These are phyloP conservation scores for Trachelus troglodyta DNA, from an alignment of 2,888 invertebrate genomes.

Conservation along the genomic window DNA sequence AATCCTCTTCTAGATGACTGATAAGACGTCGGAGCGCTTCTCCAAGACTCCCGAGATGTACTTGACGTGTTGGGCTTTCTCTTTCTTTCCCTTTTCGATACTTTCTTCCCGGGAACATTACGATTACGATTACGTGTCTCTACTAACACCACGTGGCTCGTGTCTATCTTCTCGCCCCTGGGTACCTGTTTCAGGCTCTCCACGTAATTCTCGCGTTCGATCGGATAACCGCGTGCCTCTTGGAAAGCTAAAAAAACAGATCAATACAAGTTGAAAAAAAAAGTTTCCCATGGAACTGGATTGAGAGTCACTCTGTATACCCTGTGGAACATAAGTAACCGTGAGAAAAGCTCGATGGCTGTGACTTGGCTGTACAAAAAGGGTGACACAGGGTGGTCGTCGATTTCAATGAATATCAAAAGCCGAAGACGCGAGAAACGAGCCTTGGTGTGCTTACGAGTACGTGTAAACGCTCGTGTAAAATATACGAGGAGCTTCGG, in stretches of 20 bases:
- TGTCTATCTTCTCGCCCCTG: conserved; percentile 38
- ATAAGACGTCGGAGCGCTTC: background rate
- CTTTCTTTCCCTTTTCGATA: background rate
- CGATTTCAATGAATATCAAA: background rate
- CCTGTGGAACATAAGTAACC: background rate
- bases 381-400: background rate
- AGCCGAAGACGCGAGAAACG: background rate
- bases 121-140: background rate
- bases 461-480: conserved; percentile 1
- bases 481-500: conserved; percentile 2
- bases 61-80: background rate
- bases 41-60: background rate
- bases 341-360: background rate
- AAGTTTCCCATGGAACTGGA: background rate
- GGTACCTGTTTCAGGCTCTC: conserved; percentile 56
- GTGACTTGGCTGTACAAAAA: background rate
- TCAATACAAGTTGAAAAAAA: background rate
- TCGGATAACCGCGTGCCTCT: conserved; percentile 75
- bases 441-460: background rate
- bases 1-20: background rate
- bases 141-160: conserved; percentile 30
- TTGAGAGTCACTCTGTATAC: background rate
- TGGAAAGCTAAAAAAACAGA: conserved; percentile 70
- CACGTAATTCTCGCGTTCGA: conserved; percentile 74
- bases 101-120: background rate